These are phyloP conservation scores for Serrognathus titanus DNA, from an alignment of 2,888 invertebrate genomes.

Conservation along the genomic window DNA sequence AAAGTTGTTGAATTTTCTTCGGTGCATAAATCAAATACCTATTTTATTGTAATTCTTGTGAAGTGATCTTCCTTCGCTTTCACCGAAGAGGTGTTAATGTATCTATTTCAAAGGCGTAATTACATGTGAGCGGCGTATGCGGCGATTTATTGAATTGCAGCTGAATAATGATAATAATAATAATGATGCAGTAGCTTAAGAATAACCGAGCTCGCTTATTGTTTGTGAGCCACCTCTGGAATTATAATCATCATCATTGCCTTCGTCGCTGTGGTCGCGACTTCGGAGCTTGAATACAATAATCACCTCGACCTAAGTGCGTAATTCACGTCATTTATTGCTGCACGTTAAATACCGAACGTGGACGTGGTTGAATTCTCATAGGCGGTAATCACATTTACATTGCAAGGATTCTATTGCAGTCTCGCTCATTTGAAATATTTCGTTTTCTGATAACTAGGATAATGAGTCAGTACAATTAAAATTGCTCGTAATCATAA, in stretches of 20 bases:
- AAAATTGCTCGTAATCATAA: no score
- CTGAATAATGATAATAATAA: slow-evolving; percentile 23
- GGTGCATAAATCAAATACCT: no score
- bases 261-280: not conserved
- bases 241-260: slow-evolving; percentile 8
- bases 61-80: not conserved
- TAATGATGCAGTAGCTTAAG: slow-evolving; percentile 19
- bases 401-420: no score
- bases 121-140: slow-evolving; percentile 21
- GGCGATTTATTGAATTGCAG: slow-evolving; percentile 26
- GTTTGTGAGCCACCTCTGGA: slow-evolving; percentile 7
- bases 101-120: slow-evolving; percentile 24
- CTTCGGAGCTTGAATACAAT: slow-evolving; percentile 7
- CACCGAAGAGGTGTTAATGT: slow-evolving; percentile 17
- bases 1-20: no score
- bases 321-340: not conserved
- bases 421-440: no score
- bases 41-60: slow-evolving; percentile 5
- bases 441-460: no score
- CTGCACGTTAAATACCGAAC: no score
- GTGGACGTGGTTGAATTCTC: no score
- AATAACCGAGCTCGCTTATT: slow-evolving; percentile 20
- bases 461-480: no score
- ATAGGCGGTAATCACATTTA: no score
- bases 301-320: not conserved